Conservation (phyloP, 2,797 vertebrate species). For the Vireo griseus region DNA sequence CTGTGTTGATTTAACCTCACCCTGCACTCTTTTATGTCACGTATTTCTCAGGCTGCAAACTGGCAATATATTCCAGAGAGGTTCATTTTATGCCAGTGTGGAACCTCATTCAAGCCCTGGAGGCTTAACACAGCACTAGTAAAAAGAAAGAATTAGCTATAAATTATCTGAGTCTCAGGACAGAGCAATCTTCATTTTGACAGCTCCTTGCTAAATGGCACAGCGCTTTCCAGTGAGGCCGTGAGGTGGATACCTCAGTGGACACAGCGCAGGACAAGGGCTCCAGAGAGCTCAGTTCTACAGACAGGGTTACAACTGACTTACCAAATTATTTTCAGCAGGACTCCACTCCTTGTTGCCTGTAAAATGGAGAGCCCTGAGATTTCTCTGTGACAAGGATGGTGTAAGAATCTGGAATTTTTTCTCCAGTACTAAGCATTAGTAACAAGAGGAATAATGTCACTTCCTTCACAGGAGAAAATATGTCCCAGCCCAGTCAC, state of each 20-base stretch:
- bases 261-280: fast-evolving
- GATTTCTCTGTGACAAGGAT: neutral
- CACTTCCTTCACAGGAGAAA: neutral
- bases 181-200: neutral
- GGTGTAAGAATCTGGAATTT: neutral
- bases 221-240: neutral
- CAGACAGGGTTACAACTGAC: neutral
- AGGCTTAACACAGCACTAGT: neutral
- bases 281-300: neutral
- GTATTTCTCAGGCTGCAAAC: neutral
- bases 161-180: neutral
- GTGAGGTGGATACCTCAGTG: neutral
- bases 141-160: neutral
- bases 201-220: neutral
- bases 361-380: neutral
- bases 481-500: neutral
- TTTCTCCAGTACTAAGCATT: neutral
- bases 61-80: neutral
- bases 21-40: neutral
- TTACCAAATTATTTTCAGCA: neutral
- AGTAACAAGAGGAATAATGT: neutral
- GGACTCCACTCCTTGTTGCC: neutral
- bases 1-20: constrained; percentile 11
- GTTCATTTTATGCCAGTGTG: neutral
- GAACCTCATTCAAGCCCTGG: neutral